phyloP scores from a whole-genome alignment of 1,140 invertebrate species.

The Bradysia coprophila region DNA sequence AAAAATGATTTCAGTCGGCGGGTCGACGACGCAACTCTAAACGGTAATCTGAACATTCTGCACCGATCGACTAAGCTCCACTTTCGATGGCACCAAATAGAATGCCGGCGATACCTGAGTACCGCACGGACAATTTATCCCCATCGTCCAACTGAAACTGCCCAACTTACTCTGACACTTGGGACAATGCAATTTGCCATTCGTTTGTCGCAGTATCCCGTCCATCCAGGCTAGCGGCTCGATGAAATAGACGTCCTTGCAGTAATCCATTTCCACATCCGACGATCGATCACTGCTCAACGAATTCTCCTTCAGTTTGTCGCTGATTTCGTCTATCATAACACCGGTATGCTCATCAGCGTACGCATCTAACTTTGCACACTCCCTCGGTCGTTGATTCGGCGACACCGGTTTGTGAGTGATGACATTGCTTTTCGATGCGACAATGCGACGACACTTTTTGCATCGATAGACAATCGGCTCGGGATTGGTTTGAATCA shows the following conservation, averaged over 20 bases:
- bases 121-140: conserved; percentile 67
- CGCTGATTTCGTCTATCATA: not conserved
- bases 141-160: conserved; percentile 69
- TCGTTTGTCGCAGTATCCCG: conserved; percentile 40
- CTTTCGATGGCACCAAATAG: conserved; percentile 68
- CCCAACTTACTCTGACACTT: conserved; percentile 63
- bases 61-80: conserved; percentile 69
- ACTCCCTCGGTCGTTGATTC: not conserved
- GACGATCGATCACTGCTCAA: conserved; percentile 9
- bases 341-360: conserved; percentile 9
- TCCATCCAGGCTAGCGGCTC: conserved; percentile 72
- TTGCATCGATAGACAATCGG: conserved; percentile 63
- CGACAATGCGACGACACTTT: conserved; percentile 57
- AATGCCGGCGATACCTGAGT: conserved; percentile 68
- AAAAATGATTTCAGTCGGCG: too few species aligned
- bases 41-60: conserved; percentile 71
- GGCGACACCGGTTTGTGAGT: conserved; percentile 32
- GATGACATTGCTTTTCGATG: conserved; percentile 56
- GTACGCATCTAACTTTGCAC: conserved; percentile 16
- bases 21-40: too few species aligned
- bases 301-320: conserved; percentile 8
- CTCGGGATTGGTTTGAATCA: conserved; percentile 52
- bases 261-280: conserved; percentile 24
- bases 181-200: conserved; percentile 68
- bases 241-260: conserved; percentile 54